Conservation (phyloP, 2,113 vertebrate genomes). For the Copsychus sechellarum region DNA sequence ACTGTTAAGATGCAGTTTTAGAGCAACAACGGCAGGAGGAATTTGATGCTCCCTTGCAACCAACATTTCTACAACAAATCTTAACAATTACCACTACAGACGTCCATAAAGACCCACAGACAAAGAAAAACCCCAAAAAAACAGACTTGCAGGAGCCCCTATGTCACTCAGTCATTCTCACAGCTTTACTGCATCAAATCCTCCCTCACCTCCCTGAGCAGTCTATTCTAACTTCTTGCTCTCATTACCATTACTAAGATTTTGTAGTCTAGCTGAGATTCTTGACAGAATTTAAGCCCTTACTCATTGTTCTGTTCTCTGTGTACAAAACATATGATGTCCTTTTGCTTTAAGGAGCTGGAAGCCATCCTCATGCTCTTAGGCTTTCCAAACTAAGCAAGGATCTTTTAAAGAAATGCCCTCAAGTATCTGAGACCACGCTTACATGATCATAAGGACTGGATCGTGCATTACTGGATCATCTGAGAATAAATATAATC, state of each 20-base stretch:
- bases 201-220: background rate
- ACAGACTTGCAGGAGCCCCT: background rate
- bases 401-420: background rate
- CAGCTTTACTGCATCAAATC: background rate
- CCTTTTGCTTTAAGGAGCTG: background rate
- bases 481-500: background rate
- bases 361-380: background rate
- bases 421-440: background rate
- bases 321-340: background rate
- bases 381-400: background rate
- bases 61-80: background rate
- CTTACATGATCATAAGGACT: background rate
- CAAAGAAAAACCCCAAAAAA: background rate
- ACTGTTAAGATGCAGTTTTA: background rate
- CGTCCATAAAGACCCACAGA: background rate
- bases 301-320: background rate
- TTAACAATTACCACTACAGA: background rate
- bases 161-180: background rate
- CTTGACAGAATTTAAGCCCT: constrained; percentile 3
- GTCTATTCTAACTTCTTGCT: background rate
- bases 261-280: background rate
- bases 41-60: background rate
- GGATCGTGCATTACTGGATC: background rate
- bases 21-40: background rate
- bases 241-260: background rate